Conservation (phyloP, 2,113 vertebrate genomes). For the Oreamnos americanus region DNA sequence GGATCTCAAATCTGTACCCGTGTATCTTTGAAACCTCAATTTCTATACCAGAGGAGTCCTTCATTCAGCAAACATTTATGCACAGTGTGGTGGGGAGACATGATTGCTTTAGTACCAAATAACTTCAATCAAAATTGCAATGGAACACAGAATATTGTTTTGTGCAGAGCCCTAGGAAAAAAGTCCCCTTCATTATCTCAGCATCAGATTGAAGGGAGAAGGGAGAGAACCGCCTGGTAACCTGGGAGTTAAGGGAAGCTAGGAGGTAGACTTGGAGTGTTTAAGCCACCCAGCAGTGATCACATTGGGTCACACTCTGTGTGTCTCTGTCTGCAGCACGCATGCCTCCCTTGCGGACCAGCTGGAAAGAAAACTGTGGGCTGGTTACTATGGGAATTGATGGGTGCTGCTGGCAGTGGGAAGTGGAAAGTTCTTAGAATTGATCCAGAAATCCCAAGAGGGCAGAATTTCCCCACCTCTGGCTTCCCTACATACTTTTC, state of each 20-base stretch:
- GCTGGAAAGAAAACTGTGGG: conserved; percentile 58
- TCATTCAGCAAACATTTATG: not conserved
- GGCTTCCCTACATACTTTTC: conserved; percentile 25
- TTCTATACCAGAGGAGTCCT: not conserved
- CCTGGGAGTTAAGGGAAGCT: not conserved
- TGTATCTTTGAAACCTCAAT: not conserved
- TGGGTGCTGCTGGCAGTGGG: conserved; percentile 64
- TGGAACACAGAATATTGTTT: conserved; percentile 3
- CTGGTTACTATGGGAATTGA: conserved; percentile 72
- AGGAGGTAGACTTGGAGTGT: not conserved
- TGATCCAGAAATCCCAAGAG: conserved; percentile 40
- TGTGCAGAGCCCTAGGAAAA: not conserved
- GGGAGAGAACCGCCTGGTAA: not conserved
- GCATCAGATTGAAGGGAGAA: not conserved
- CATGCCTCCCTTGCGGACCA: not conserved
- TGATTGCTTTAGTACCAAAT: not conserved
- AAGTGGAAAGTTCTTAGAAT: conserved; percentile 60
- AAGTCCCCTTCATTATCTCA: not conserved
- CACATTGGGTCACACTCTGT: not conserved
- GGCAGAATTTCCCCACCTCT: not conserved
- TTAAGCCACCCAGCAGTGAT: not conserved
- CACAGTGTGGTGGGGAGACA: not conserved
- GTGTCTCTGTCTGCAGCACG: not conserved
- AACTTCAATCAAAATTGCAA: not conserved
- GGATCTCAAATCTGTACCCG: not conserved